Conservation (phyloP, 1,140 invertebrate genomes). For the Papilio glaucus region DNA sequence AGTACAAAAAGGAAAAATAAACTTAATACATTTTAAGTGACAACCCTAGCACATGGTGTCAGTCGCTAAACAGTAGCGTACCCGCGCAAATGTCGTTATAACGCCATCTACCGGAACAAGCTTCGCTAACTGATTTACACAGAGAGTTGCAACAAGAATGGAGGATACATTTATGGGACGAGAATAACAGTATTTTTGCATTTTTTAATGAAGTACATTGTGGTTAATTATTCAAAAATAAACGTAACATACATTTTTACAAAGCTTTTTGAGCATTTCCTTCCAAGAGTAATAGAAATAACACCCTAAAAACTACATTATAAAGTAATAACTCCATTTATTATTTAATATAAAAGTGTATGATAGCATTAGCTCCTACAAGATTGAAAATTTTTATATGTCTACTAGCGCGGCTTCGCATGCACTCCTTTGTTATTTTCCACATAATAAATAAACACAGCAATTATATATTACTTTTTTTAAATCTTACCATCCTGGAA, state of each 20-base stretch:
- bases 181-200: neutral
- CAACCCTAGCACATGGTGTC: slow-evolving; percentile 53
- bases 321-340: too few species aligned
- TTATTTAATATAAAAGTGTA: too few species aligned
- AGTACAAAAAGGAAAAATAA: neutral
- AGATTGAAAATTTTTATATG: too few species aligned
- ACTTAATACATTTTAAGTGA: neutral
- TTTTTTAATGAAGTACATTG: neutral
- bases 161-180: slow-evolving; percentile 16
- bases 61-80: slow-evolving; percentile 75
- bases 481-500: too few species aligned
- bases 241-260: neutral
- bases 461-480: too few species aligned
- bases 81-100: slow-evolving; percentile 70
- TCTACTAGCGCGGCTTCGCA: too few species aligned
- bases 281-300: too few species aligned
- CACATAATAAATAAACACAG: too few species aligned
- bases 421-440: too few species aligned
- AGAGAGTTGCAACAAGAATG: slow-evolving; percentile 23
- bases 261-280: neutral
- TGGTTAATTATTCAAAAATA: neutral
- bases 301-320: too few species aligned
- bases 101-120: slow-evolving; percentile 71
- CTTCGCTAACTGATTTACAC: slow-evolving; percentile 71
- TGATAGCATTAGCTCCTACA: too few species aligned